phyloP scores from a whole-genome alignment of 2,888 invertebrate species.

The Gandaritis pyraliata region DNA sequence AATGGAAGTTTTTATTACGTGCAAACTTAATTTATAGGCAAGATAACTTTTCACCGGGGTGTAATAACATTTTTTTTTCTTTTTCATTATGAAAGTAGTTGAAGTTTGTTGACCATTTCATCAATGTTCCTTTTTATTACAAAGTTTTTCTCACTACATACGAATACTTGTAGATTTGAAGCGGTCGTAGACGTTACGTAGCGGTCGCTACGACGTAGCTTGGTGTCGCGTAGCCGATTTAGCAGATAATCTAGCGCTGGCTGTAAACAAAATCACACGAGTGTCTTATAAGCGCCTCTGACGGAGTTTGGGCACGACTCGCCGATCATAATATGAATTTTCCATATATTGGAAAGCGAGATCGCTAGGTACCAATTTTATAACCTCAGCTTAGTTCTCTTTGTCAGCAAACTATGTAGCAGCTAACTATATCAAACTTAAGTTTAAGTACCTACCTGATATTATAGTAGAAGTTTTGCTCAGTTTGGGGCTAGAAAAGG shows the following conservation, averaged over 20 bases:
- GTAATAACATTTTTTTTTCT: slow-evolving; percentile 36
- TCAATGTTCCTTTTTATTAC: slow-evolving; percentile 13
- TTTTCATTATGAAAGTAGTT: slow-evolving; percentile 19
- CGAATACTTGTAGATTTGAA: not conserved
- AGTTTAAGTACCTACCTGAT: too few species aligned
- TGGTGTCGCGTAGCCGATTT: slow-evolving; percentile 3
- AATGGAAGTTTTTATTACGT: slow-evolving; percentile 39
- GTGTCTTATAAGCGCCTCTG: not conserved
- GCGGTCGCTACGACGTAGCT: not conserved
- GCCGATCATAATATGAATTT: slow-evolving; percentile 1
- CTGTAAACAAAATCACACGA: slow-evolving; percentile 2
- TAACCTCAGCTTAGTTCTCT: too few species aligned
- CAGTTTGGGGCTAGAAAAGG: too few species aligned
- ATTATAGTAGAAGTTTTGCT: too few species aligned
- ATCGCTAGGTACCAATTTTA: not conserved
- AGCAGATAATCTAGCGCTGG: not conserved
- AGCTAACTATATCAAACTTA: too few species aligned
- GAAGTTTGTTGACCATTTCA: slow-evolving; percentile 26
- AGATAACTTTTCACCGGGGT: slow-evolving; percentile 36
- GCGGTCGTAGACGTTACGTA: not conserved
- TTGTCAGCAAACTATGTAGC: too few species aligned
- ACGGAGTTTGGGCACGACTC: slow-evolving; percentile 2
- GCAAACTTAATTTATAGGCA: slow-evolving; percentile 39
- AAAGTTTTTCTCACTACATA: not conserved
- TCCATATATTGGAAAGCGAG: not conserved